Conservation (phyloP, 2,797 vertebrate species). For the Coregonus sp. region DNA sequence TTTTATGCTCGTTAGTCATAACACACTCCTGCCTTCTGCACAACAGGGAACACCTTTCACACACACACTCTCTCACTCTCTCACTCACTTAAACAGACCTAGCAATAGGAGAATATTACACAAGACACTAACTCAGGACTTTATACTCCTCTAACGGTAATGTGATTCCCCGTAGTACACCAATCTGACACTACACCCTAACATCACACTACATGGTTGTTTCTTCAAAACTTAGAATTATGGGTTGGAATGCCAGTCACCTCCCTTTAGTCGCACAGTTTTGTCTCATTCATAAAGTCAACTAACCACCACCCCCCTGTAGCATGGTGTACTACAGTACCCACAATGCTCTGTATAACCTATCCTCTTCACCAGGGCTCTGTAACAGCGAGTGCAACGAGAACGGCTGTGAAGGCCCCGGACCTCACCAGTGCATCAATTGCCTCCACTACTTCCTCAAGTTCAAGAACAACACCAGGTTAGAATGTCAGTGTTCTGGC, state of each 20-base stretch:
- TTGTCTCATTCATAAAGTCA: not conserved
- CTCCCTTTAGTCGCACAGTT: not conserved
- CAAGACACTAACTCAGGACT: too few species aligned
- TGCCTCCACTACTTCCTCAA: slow-evolving; percentile 98
- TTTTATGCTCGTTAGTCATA: not conserved
- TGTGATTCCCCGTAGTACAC: too few species aligned
- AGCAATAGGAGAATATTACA: not conserved
- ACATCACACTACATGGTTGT: too few species aligned
- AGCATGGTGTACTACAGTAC: not conserved
- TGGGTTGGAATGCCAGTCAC: not conserved
- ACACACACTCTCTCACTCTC: too few species aligned
- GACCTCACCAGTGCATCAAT: slow-evolving; percentile 94
- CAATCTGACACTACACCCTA: too few species aligned
- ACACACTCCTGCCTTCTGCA: not conserved
- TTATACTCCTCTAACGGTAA: too few species aligned
- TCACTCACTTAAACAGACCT: too few species aligned
- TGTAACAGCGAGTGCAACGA: slow-evolving; percentile 95
- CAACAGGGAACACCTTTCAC: not conserved
- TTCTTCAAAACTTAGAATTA: too few species aligned
- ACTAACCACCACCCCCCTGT: not conserved
- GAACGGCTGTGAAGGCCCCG: slow-evolving; percentile 93
- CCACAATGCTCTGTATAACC: not conserved
- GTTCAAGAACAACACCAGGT: slow-evolving; percentile 98
- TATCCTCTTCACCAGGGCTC: slow-evolving; percentile 75
- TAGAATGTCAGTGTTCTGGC: slow-evolving; percentile 12